Evolutionary conservation across 1,140 invertebrate genomes (phyloP).

Genomic region (Drosophila seguyi): DNA sequence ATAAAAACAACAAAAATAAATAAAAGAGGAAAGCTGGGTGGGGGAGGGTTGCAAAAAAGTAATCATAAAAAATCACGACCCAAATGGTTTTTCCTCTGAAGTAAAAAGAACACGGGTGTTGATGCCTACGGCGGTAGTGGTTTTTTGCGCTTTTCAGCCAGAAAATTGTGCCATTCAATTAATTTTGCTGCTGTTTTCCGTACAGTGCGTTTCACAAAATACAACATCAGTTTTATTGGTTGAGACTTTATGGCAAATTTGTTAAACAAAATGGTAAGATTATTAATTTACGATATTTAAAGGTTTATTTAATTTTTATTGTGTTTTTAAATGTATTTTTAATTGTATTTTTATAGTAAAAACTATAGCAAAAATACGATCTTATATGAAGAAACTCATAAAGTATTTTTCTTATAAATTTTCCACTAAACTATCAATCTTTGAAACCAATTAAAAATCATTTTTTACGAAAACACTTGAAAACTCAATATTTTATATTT

Average conservation of each 20-base stretch:
- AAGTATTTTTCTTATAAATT: background rate
- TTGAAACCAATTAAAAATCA: background rate
- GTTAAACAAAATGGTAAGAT: background rate
- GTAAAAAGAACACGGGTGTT: constrained; percentile 37
- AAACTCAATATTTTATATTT: background rate
- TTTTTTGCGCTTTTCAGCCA: constrained; percentile 53
- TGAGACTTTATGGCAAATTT: background rate
- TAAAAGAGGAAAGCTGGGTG: background rate
- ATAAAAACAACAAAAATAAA: constrained; percentile 2
- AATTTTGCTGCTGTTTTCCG: constrained; percentile 60
- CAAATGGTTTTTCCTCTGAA: constrained; percentile 38
- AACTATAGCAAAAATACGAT: background rate
- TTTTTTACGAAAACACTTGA: background rate
- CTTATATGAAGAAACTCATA: background rate
- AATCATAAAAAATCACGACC: constrained; percentile 63
- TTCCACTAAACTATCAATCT: background rate
- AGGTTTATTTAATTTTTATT: no score
- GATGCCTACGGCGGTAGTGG: constrained; percentile 22
- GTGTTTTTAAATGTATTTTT: no score
- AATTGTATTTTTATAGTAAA: background rate
- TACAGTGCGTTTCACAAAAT: constrained; percentile 52
- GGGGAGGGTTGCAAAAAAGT: constrained; percentile 29
- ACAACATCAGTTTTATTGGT: constrained; percentile 24
- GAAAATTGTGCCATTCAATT: constrained; percentile 75
- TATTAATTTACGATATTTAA: background rate